Percentiles rank a stretch among this genome's conserved stretches.
phyloP scores from a whole-genome alignment of 2,888 invertebrate genomes.

The Imbricaverruca yamaguchii region DNA sequence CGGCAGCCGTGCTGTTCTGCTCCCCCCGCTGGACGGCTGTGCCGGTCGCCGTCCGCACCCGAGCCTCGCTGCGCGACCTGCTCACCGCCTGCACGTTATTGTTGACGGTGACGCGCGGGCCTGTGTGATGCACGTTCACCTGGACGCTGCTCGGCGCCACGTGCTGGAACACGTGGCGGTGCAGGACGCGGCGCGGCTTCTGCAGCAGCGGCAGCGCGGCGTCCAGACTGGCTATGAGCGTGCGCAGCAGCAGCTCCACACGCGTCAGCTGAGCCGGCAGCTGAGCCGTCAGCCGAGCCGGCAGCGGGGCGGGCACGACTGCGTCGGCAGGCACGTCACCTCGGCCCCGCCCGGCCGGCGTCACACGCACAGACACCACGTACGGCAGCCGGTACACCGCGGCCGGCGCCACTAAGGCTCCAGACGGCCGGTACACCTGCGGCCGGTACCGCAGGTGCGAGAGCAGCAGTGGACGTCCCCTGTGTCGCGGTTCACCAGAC shows the following conservation, averaged over 20 bases:
- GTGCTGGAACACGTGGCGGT: neutral
- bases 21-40: neutral
- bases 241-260: neutral
- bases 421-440: too few relatives aligned
- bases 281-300: neutral
- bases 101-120: neutral
- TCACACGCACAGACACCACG: neutral
- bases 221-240: neutral
- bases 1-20: neutral
- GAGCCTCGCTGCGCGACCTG: neutral
- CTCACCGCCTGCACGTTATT: conserved; percentile 9
- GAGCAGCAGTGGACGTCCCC: too few relatives aligned
- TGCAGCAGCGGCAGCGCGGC: neutral
- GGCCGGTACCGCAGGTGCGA: too few relatives aligned
- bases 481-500: too few relatives aligned
- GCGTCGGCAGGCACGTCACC: neutral
- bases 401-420: too few relatives aligned
- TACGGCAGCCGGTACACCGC: neutral
- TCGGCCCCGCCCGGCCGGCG: neutral
- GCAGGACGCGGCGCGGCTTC: neutral
- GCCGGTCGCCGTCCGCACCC: neutral
- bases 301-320: neutral
- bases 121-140: neutral
- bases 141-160: neutral
- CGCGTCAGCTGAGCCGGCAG: neutral